Evolutionary conservation across 2,797 vertebrate species (phyloP), one percentile per base, ranked within the genome.

Genomic region (Pangasius krempfi): DNA sequence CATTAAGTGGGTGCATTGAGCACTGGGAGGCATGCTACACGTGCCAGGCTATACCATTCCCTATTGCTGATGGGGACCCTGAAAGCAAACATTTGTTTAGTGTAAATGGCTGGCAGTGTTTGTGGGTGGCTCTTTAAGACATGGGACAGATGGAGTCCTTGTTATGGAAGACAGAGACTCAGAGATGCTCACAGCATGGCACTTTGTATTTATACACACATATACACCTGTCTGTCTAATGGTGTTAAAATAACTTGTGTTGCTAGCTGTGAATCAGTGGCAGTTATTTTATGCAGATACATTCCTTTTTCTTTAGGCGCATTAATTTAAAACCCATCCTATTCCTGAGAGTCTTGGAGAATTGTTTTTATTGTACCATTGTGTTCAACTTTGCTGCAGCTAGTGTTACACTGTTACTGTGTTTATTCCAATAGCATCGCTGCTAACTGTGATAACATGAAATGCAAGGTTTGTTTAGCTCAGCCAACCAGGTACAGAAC

Each of bases 21-120:
- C 44, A 20, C 82, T 84, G 62, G 82, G 47, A 70, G 50, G 44
- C 64, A 73, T 72, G 16, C 76, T 27, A 66, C 88, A 88, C 33
- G 90, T 86, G 92, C 93, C 94, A 92, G 93, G 83, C 91, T 92
- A 92, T 94, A 93, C 92, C 92, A 92, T 91, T 86, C 88, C 86
- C 88, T 87, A 75, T 88, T 91, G 90, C 89, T 50, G 44, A 40
- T 68, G 56, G 27, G 85, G 87, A 44, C 85, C n/a, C 50, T 72
- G 87, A 88, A 54, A 79, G 89, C 93, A 94, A 95, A 95, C 95
- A 95, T 95, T 95, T 91, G 94, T 93, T 94, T 94, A 93, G 91
- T 93, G 93, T 93, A 85, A 93, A 91, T 92, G 92, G 90, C 84
- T 90, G 92, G 89, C 86, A 89, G 30, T 70, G 88, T 73, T 89